phyloP scores from a whole-genome alignment of 1,140 invertebrate species.

The Solen grandis region DNA sequence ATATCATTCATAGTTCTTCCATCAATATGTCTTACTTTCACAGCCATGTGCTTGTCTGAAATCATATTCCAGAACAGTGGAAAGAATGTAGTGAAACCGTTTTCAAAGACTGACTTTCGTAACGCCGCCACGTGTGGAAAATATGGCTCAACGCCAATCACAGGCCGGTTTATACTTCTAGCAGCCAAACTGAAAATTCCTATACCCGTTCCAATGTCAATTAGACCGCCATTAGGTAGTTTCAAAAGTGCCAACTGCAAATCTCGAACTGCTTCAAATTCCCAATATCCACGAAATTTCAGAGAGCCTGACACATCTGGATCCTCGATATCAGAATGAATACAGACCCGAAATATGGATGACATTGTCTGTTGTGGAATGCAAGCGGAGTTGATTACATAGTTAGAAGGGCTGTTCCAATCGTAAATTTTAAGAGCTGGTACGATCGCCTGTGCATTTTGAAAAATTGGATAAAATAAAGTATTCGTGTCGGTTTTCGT shows the following conservation, averaged over 20 bases:
- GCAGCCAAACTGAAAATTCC: slow-evolving; percentile 25
- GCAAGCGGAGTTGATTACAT: slow-evolving; percentile 5
- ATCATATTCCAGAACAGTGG: slow-evolving; percentile 1
- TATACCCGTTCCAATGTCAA: slow-evolving; percentile 34
- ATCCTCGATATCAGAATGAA: slow-evolving; percentile 11
- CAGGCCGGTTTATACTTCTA: neutral
- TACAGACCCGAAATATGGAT: slow-evolving; percentile 10
- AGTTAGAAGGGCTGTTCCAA: too few relatives aligned
- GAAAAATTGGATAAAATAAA: too few relatives aligned
- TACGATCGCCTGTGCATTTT: too few relatives aligned
- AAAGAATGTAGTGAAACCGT: slow-evolving; percentile 4
- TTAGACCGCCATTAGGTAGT: neutral
- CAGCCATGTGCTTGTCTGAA: neutral
- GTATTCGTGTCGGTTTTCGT: too few relatives aligned
- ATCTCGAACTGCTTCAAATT: slow-evolving; percentile 4
- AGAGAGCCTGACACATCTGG: slow-evolving; percentile 3
- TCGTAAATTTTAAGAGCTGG: too few relatives aligned
- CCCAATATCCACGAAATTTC: slow-evolving; percentile 7
- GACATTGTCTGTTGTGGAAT: neutral
- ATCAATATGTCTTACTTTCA: neutral
- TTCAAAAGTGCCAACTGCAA: neutral
- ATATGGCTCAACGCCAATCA: slow-evolving; percentile 24
- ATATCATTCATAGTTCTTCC: neutral
- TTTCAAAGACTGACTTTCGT: slow-evolving; percentile 11
- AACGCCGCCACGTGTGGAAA: slow-evolving; percentile 6